Evolutionary conservation across 2,113 vertebrate genomes (phyloP).

Genomic region (Dromiciops gliroides): DNA sequence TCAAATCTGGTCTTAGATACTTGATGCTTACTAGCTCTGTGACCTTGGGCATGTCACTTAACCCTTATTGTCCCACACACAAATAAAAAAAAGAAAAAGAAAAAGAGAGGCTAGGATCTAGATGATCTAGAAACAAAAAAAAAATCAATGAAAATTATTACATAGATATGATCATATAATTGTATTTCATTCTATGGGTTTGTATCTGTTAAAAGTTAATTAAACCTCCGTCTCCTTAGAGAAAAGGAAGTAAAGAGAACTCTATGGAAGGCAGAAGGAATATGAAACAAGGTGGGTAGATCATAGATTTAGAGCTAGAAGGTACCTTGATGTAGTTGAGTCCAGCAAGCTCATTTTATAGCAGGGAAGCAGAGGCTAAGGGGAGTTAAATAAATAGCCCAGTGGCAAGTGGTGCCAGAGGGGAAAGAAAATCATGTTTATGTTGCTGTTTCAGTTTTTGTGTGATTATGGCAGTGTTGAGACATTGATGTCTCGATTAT

Average conservation of each 20-base stretch:
- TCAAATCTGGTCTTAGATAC: no score
- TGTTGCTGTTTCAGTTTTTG: background rate
- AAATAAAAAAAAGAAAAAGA: no score
- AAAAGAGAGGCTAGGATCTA: no score
- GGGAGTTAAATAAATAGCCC: background rate
- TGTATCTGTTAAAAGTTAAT: background rate
- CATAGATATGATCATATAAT: background rate
- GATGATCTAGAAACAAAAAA: no score
- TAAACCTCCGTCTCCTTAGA: background rate
- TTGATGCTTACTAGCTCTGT: no score
- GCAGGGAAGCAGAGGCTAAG: background rate
- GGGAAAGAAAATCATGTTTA: background rate
- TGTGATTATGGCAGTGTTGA: background rate
- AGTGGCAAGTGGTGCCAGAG: background rate
- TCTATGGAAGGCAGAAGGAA: background rate
- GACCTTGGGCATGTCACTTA: no score
- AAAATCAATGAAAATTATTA: no score
- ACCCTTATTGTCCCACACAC: no score
- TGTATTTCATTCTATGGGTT: background rate
- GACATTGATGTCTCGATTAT: no score
- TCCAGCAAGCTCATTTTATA: background rate
- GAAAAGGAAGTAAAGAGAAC: background rate
- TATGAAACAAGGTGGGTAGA: background rate
- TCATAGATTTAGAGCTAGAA: background rate
- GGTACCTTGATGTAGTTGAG: background rate